Percentiles rank a stretch among this genome's conserved stretches.
These are phyloP conservation scores for Chelonia mydas DNA, from an alignment of 2,797 vertebrate genomes.

Conservation along the genomic window DNA sequence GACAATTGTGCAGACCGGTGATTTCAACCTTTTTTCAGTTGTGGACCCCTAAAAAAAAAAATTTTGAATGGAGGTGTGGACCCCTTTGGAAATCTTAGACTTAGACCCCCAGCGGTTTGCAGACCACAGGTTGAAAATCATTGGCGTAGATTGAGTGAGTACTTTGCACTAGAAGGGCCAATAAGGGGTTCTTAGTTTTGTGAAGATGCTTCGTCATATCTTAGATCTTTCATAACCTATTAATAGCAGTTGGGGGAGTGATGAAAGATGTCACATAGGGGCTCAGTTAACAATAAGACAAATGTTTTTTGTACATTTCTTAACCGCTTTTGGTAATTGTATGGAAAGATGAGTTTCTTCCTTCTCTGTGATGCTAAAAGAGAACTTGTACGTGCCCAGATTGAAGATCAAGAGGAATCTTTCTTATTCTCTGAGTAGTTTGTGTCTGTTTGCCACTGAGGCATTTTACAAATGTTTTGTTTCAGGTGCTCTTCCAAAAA, in stretches of 20 bases:
- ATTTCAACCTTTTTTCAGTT: no score
- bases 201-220: no score
- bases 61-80: no score
- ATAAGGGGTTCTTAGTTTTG: not conserved
- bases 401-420: not conserved
- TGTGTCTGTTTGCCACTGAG: not conserved
- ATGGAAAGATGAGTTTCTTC: not conserved
- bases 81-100: no score
- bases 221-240: not conserved
- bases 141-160: no score
- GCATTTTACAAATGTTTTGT: not conserved
- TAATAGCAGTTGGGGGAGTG: not conserved
- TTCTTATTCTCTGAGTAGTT: not conserved
- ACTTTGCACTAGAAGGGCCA: no score
- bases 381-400: not conserved
- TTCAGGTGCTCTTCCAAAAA: not conserved
- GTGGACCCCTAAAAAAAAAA: no score
- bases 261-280: not conserved
- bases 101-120: no score
- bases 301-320: not conserved
- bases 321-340: not conserved
- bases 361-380: not conserved
- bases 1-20: no score
- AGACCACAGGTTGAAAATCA: no score
- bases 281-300: not conserved